A percentile compares a stretch with the other conserved stretches of the same genome.
These are phyloP conservation scores for Chymomyza caudatula DNA, from an alignment of 2,888 invertebrate species.

Conservation along the genomic window DNA sequence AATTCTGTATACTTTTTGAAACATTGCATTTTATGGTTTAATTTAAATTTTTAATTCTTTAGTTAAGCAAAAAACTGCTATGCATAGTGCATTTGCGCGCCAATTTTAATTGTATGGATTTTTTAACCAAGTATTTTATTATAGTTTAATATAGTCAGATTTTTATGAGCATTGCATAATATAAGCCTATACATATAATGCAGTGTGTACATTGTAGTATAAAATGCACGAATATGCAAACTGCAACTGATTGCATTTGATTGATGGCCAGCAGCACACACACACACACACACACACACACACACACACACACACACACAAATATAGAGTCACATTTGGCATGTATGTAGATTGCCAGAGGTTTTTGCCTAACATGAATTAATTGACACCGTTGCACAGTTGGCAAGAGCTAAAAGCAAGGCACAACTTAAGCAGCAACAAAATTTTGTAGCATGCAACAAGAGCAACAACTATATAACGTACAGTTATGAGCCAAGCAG, in stretches of 20 bases:
- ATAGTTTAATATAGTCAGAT: background rate
- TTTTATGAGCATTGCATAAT: background rate
- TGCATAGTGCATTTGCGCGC: no score
- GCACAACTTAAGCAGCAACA: background rate
- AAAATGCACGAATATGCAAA: background rate
- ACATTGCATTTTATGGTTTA: no score
- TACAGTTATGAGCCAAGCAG: background rate
- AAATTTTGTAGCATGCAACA: constrained; percentile 2
- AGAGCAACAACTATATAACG: background rate
- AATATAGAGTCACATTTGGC: background rate
- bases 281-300: background rate
- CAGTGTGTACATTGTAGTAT: background rate
- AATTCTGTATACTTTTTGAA: no score
- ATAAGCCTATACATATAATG: background rate
- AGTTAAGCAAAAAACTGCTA: no score
- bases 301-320: background rate
- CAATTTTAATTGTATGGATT: no score
- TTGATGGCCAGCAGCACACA: background rate
- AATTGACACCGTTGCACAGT: constrained; percentile 6
- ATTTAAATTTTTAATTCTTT: no score
- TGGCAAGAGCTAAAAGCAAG: background rate
- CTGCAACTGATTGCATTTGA: background rate
- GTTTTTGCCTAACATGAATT: background rate
- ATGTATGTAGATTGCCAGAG: background rate
- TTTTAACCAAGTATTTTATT: background rate